These are phyloP conservation scores for Perccottus glenii DNA, from an alignment of 2,113 vertebrate genomes.

Conservation along the genomic window DNA sequence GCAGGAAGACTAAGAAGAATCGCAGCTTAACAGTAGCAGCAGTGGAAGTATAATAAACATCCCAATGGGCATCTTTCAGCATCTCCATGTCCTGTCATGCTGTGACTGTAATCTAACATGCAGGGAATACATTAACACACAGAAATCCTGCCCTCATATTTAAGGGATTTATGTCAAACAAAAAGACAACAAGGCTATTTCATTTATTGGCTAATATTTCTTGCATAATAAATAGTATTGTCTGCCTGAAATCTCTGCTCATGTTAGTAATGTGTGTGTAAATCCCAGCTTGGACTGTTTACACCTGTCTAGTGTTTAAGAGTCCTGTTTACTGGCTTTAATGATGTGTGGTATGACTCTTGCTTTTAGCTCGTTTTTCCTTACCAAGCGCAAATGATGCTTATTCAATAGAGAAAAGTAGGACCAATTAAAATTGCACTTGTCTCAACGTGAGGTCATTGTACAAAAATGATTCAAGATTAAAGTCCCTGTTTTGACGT, in stretches of 20 bases:
- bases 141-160: background rate
- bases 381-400: conserved; percentile 1
- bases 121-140: conserved; percentile 9
- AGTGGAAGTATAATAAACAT: conserved; percentile 9
- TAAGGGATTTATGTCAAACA: background rate
- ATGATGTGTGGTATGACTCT: background rate
- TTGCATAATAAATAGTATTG: no score
- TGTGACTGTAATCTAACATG: conserved; percentile 7
- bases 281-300: conserved; percentile 11
- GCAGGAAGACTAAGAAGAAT: conserved; percentile 32
- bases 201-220: no score
- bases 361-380: conserved; percentile 16
- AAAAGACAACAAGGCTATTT: background rate
- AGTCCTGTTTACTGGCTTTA: background rate
- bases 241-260: no score
- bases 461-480: conserved; percentile 19
- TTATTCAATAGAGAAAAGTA: conserved; percentile 23
- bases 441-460: conserved; percentile 20
- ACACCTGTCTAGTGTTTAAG: conserved; percentile 9
- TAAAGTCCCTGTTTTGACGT: background rate
- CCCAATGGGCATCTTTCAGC: conserved; percentile 6
- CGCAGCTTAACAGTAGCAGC: conserved; percentile 11
- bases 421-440: conserved; percentile 18
- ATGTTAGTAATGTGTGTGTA: conserved; percentile 8
- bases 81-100: background rate